A percentile compares a stretch with the other conserved stretches of the same genome.
These are phyloP conservation scores for silkworm (Bombyx mori) DNA, from an alignment of 1,140 invertebrate species.

Conservation along the genomic window ASM3026992v2 NC_085131.1:4888001-4888500, in stretches of 20 bases:
- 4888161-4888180: slow-evolving; percentile 41
- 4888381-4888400: slow-evolving; percentile 54
- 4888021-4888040: slow-evolving; percentile 1
- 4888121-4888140: slow-evolving; percentile 47
- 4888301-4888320: slow-evolving; percentile 57
- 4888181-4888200: slow-evolving; percentile 46
- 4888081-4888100: slow-evolving; percentile 16
- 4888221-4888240: slow-evolving; percentile 28
- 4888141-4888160: slow-evolving; percentile 49
- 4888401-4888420: slow-evolving; percentile 42
- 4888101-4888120: slow-evolving; percentile 67
- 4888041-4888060: slow-evolving; percentile 28
- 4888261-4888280: slow-evolving; percentile 3
- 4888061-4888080: slow-evolving; percentile 27
- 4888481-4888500: slow-evolving; percentile 53
- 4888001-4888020: too few species aligned
- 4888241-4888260: neutral
- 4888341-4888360: slow-evolving; percentile 43
- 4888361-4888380: slow-evolving; percentile 67
- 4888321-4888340: slow-evolving; percentile 43
- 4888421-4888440: slow-evolving; percentile 46
- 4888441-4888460: slow-evolving; percentile 39
- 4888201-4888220: slow-evolving; percentile 15
- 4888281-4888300: slow-evolving; percentile 46
- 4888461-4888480: slow-evolving; percentile 46